phyloP scores from a whole-genome alignment of 1,140 invertebrate species.

The Eurosta solidaginis region DNA sequence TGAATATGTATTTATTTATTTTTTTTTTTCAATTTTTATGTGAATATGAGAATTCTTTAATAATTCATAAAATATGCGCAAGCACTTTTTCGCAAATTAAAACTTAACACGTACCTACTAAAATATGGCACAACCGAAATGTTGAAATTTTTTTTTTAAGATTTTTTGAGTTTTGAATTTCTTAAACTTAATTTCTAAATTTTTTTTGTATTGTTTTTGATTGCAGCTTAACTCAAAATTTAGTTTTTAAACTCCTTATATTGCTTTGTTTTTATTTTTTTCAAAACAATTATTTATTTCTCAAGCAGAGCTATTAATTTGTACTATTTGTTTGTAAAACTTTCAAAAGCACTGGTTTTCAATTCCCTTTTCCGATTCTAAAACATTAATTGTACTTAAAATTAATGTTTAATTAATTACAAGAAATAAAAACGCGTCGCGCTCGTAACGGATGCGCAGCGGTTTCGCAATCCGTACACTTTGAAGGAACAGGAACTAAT shows the following conservation, averaged over 20 bases:
- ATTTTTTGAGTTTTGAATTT: neutral
- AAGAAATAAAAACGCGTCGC: neutral
- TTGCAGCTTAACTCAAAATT: too few relatives aligned
- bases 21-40: neutral
- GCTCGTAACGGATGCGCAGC: neutral
- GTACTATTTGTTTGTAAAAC: neutral
- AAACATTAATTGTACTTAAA: neutral
- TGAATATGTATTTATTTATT: neutral
- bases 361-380: neutral
- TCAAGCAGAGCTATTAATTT: neutral
- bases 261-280: neutral
- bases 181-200: neutral
- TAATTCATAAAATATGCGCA: constrained; percentile 11
- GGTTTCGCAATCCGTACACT: neutral
- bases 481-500: constrained; percentile 23
- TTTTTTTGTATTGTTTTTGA: neutral
- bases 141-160: neutral
- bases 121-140: neutral
- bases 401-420: constrained; percentile 1
- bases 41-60: neutral
- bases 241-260: neutral
- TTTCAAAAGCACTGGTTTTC: neutral
- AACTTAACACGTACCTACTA: constrained; percentile 1
- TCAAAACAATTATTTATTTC: neutral
- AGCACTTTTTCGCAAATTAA: constrained; percentile 16